Conservation (phyloP, 2,888 invertebrate species). For the Sepiola atlantica region DNA sequence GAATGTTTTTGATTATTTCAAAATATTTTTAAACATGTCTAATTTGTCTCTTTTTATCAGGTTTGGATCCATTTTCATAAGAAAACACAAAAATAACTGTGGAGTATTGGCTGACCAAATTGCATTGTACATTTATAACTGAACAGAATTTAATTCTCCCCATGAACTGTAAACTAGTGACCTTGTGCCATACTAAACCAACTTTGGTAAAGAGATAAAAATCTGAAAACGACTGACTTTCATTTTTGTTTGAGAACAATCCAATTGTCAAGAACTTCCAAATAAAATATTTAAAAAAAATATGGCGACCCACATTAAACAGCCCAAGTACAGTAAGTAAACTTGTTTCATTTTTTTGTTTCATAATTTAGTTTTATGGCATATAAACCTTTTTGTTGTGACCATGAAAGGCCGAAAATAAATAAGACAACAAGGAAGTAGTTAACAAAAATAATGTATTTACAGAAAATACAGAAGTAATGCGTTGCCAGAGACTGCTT, state of each 20-base stretch:
- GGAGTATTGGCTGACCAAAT: background rate
- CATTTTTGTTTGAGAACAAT: too few species aligned
- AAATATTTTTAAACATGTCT: too few species aligned
- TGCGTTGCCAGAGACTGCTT: too few species aligned
- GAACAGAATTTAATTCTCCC: background rate
- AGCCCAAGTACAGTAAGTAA: slow-evolving; percentile 37
- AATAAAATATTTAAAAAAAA: background rate
- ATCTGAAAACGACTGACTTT: background rate
- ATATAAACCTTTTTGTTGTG: too few species aligned
- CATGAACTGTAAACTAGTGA: background rate
- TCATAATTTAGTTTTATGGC: background rate
- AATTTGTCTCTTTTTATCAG: background rate
- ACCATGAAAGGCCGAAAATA: too few species aligned
- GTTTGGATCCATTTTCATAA: background rate
- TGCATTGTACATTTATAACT: background rate
- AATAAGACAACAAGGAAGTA: too few species aligned
- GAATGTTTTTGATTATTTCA: too few species aligned
- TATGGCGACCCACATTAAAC: background rate
- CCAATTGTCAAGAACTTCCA: too few species aligned
- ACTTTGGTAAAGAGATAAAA: background rate
- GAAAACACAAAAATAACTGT: background rate
- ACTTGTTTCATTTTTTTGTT: background rate
- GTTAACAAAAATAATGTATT: too few species aligned
- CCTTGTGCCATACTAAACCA: background rate
- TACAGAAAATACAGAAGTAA: too few species aligned